These are phyloP conservation scores for Orchesella cincta DNA, from an alignment of 1,140 invertebrate species.

Conservation along the genomic window DNA sequence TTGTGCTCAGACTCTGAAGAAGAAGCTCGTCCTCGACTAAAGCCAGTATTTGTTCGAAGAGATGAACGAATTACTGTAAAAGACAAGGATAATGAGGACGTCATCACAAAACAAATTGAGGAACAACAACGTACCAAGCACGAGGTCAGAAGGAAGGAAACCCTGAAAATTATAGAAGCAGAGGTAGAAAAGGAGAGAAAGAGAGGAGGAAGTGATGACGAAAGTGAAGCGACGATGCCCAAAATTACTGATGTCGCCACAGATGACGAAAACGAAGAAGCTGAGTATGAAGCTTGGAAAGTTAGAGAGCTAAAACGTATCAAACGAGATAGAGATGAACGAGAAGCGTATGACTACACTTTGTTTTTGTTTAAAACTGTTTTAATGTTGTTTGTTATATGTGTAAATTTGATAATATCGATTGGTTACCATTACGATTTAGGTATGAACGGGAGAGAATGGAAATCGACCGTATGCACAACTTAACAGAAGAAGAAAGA, in stretches of 20 bases:
- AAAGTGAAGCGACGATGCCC: slow-evolving; percentile 54
- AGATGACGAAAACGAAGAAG: slow-evolving; percentile 95
- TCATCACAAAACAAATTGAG: slow-evolving; percentile 80
- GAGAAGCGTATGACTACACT: slow-evolving; percentile 73
- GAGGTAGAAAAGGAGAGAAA: slow-evolving; percentile 73
- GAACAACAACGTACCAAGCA: slow-evolving; percentile 73
- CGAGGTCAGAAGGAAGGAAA: slow-evolving; percentile 79
- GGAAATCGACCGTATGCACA: slow-evolving; percentile 88
- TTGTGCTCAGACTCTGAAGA: slow-evolving; percentile 72
- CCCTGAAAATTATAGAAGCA: slow-evolving; percentile 87
- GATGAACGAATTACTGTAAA: slow-evolving; percentile 91
- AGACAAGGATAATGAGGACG: slow-evolving; percentile 86
- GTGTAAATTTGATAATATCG: not conserved
- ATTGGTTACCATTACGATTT: slow-evolving; percentile 38
- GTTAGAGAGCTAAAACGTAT: slow-evolving; percentile 91
- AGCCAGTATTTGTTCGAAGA: slow-evolving; percentile 95
- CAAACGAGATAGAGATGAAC: slow-evolving; percentile 92
- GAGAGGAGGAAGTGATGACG: slow-evolving; percentile 58
- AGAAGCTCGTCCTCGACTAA: slow-evolving; percentile 82
- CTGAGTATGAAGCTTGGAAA: slow-evolving; percentile 98
- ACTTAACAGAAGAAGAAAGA: slow-evolving; percentile 95
- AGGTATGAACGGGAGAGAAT: slow-evolving; percentile 80
- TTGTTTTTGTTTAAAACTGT: slow-evolving; percentile 30
- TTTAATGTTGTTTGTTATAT: slow-evolving; percentile 13
- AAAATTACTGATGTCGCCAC: slow-evolving; percentile 85